phyloP scores from a whole-genome alignment of 92 coral and sea anemone species.

The Zoanthus sociatus region DNA sequence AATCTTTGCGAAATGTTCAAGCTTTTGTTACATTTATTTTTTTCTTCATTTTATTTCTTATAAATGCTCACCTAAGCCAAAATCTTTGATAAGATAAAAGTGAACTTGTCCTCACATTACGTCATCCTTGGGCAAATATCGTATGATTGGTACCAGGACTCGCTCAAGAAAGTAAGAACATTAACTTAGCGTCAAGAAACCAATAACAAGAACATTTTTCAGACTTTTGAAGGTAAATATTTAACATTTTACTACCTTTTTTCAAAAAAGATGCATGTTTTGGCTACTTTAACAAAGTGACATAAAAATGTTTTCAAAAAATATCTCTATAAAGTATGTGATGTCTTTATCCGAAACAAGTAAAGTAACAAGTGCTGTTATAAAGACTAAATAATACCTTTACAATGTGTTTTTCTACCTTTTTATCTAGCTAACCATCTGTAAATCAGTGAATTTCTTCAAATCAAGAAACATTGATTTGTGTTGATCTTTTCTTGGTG shows the following conservation, averaged over 20 bases:
- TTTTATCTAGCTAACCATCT: not conserved
- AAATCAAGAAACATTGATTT: not conserved
- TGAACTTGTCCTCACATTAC: not conserved
- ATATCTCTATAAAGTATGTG: not conserved
- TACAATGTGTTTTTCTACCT: not conserved
- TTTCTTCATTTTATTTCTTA: not conserved
- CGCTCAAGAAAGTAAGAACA: not conserved
- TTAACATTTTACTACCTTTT: not conserved
- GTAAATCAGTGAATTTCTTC: not conserved
- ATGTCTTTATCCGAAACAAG: not conserved
- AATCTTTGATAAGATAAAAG: not conserved
- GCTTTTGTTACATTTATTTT: not conserved
- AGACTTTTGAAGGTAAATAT: not conserved
- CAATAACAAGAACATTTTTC: not conserved
- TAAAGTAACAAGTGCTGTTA: not conserved
- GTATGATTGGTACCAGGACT: not conserved
- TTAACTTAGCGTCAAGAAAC: not conserved
- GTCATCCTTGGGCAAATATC: not conserved
- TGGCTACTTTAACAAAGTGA: not conserved
- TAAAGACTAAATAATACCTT: not conserved
- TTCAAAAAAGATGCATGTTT: not conserved
- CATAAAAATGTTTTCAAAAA: not conserved
- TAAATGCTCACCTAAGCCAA: not conserved
- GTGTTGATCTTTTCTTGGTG: not conserved
- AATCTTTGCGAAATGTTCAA: not conserved